Evolutionary conservation across 2,797 vertebrate species (phyloP).

Genomic region (Sebastes iracundus): DNA sequence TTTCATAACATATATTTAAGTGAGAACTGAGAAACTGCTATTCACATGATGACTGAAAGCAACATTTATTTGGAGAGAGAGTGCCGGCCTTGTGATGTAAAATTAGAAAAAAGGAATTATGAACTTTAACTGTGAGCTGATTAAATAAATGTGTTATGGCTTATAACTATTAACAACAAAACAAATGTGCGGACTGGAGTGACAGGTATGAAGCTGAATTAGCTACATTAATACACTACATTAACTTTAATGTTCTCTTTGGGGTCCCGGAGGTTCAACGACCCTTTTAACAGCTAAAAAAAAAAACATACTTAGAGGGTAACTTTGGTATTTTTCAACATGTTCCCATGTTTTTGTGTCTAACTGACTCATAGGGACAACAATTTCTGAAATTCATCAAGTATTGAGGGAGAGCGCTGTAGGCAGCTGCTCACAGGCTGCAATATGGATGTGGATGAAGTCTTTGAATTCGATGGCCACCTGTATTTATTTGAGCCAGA

Average conservation of each 20-base stretch:
- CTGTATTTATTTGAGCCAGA: too few relatives aligned
- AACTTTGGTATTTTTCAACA: too few relatives aligned
- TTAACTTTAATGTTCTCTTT: too few relatives aligned
- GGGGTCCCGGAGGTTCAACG: accelerated
- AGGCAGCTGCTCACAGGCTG: too few relatives aligned
- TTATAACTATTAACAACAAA: background rate
- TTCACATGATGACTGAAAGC: background rate
- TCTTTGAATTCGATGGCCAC: too few relatives aligned
- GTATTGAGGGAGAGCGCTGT: too few relatives aligned
- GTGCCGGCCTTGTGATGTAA: background rate
- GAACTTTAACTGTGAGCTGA: background rate
- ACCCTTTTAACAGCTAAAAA: too few relatives aligned
- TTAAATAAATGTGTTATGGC: background rate
- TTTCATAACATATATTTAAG: constrained; percentile 17
- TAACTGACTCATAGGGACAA: too few relatives aligned
- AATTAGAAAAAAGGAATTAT: background rate
- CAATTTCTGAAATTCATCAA: too few relatives aligned
- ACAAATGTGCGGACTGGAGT: background rate
- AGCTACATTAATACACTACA: background rate
- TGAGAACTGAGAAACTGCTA: background rate
- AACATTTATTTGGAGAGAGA: background rate
- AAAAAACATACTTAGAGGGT: too few relatives aligned
- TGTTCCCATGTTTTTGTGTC: too few relatives aligned
- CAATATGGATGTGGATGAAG: too few relatives aligned
- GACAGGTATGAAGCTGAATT: background rate